phyloP scores from a whole-genome alignment of 2,113 vertebrate species.

The Mystacornis crossleyi region DNA sequence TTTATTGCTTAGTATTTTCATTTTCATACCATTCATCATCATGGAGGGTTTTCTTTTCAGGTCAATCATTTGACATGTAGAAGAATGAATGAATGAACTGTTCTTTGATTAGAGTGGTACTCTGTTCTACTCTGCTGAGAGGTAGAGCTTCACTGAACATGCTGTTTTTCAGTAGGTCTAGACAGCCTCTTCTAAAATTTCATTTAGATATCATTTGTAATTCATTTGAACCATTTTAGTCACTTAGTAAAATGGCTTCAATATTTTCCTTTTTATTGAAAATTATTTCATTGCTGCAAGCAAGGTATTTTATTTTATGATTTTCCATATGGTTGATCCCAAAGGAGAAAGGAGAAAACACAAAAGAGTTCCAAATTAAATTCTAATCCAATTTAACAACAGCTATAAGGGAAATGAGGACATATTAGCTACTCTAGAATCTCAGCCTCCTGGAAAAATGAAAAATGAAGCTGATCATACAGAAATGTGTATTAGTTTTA shows the following conservation, averaged over 20 bases:
- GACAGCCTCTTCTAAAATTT: slow-evolving; percentile 27
- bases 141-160: not conserved
- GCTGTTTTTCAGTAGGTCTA: not conserved
- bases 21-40: not conserved
- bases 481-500: not conserved
- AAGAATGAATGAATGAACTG: not conserved
- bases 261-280: not conserved
- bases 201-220: slow-evolving; percentile 10
- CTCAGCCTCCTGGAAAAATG: not conserved
- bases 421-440: not conserved
- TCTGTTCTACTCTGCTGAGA: not conserved
- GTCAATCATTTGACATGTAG: not conserved
- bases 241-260: slow-evolving; percentile 14
- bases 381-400: not conserved
- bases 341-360: not conserved
- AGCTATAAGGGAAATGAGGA: not conserved
- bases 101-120: not conserved
- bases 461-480: not conserved
- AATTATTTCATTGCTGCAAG: not conserved
- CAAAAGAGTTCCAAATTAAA: not conserved
- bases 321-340: not conserved
- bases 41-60: not conserved
- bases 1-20: not conserved
- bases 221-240: slow-evolving; percentile 22
- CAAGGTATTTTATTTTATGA: not conserved